Conservation (phyloP, 1,140 invertebrate species). For the Ceratina australensis region DNA sequence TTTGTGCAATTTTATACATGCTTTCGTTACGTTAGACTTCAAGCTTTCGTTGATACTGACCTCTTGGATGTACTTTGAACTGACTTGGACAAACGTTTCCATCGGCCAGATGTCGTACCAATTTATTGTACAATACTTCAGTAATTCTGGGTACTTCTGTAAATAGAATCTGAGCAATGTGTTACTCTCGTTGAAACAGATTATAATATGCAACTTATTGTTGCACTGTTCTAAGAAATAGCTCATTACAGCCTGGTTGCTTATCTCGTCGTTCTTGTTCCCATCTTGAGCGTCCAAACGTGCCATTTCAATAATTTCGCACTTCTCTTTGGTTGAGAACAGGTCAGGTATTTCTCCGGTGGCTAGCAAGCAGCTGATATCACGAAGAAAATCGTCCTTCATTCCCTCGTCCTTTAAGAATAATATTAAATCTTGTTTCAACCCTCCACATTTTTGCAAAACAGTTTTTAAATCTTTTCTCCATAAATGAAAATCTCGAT, state of each 20-base stretch:
- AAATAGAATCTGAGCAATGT: constrained; percentile 77
- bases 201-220: constrained; percentile 84
- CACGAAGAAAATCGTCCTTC: constrained; percentile 82
- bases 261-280: constrained; percentile 80
- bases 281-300: constrained; percentile 77
- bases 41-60: constrained; percentile 79
- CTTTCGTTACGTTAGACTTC: constrained; percentile 77
- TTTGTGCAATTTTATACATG: constrained; percentile 83
- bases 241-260: constrained; percentile 81
- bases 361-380: constrained; percentile 83
- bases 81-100: constrained; percentile 85
- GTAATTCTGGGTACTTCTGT: constrained; percentile 83
- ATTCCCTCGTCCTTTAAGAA: constrained; percentile 83
- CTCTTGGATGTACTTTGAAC: constrained; percentile 82
- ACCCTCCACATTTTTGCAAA: constrained; percentile 80
- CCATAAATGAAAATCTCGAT: constrained; percentile 81
- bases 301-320: constrained; percentile 81
- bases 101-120: constrained; percentile 88
- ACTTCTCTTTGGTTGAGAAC: constrained; percentile 82
- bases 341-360: constrained; percentile 84
- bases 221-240: constrained; percentile 83
- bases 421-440: constrained; percentile 81
- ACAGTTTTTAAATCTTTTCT: constrained; percentile 82
- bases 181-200: constrained; percentile 84
- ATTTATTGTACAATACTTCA: constrained; percentile 87